Percentiles rank a stretch among this genome's conserved stretches.
Evolutionary conservation across 1,140 invertebrate genomes (phyloP).

Genomic region (Teleogryllus occipitalis): DNA sequence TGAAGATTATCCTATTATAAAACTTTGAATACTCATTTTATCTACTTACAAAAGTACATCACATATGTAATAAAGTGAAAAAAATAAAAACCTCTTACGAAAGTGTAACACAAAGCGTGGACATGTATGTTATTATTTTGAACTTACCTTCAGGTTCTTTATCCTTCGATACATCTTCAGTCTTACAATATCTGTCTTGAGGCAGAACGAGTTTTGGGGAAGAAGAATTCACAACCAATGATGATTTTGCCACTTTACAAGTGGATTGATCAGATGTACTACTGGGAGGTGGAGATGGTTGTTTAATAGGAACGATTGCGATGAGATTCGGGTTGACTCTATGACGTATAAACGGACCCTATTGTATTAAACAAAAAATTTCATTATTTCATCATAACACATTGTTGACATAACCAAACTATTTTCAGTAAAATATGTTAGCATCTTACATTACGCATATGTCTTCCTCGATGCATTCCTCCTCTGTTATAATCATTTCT

Average conservation of each 20-base stretch:
- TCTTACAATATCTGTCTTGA: slow-evolving; percentile 17
- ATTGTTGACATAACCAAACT: neutral
- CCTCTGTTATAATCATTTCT: neutral
- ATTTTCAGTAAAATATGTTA: neutral
- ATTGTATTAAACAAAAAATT: neutral
- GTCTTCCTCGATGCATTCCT: neutral
- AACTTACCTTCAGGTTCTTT: slow-evolving; percentile 7
- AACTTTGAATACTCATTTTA: too few species aligned
- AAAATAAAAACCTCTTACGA: too few species aligned
- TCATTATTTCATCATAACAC: neutral
- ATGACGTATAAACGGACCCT: slow-evolving; percentile 15
- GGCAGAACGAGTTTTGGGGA: slow-evolving; percentile 18
- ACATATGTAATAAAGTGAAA: too few species aligned
- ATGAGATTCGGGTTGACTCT: slow-evolving; percentile 16
- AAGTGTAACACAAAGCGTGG: too few species aligned
- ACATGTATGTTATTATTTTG: too few species aligned
- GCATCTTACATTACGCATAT: slow-evolving; percentile 7
- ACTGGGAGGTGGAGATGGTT: slow-evolving; percentile 8
- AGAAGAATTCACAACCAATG: neutral
- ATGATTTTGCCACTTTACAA: neutral
- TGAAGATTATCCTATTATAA: too few species aligned
- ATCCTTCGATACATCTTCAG: slow-evolving; percentile 10
- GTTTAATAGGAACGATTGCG: slow-evolving; percentile 15
- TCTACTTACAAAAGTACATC: too few species aligned
- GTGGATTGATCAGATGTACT: neutral